Conservation (phyloP, 2,113 vertebrate genomes). For the Corydoras sp. region DNA sequence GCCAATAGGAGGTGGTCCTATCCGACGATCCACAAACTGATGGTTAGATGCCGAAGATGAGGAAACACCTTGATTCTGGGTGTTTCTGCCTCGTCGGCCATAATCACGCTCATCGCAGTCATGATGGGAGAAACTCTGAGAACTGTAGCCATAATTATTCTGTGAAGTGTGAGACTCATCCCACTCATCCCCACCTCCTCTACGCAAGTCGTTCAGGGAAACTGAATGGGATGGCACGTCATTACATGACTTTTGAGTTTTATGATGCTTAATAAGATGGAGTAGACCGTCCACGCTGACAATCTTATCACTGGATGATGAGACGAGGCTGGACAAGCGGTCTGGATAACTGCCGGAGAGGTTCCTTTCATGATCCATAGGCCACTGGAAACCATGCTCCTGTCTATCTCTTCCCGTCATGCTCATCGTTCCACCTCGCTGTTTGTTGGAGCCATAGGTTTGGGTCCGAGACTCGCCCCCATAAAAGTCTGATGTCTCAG, state of each 20-base stretch:
- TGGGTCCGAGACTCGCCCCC: slow-evolving; percentile 84
- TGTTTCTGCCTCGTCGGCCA: slow-evolving; percentile 48
- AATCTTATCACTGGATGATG: slow-evolving; percentile 90
- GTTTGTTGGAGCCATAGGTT: slow-evolving; percentile 75
- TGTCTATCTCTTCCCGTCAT: slow-evolving; percentile 78
- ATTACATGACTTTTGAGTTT: slow-evolving; percentile 73
- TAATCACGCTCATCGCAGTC: slow-evolving; percentile 52
- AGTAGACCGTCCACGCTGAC: slow-evolving; percentile 96
- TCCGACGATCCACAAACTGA: slow-evolving; percentile 61
- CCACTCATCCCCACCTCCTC: slow-evolving; percentile 58
- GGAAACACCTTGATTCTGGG: slow-evolving; percentile 49
- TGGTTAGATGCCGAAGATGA: slow-evolving; percentile 41
- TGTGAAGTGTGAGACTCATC: slow-evolving; percentile 43
- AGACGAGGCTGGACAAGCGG: slow-evolving; percentile 87
- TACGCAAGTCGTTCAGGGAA: slow-evolving; percentile 53
- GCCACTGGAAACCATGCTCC: slow-evolving; percentile 68
- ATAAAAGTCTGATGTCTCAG: slow-evolving; percentile 92
- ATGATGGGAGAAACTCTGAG: slow-evolving; percentile 50
- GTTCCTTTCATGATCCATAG: slow-evolving; percentile 66
- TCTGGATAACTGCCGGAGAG: slow-evolving; percentile 79
- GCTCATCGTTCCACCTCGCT: slow-evolving; percentile 79
- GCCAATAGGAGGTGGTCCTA: slow-evolving; percentile 60
- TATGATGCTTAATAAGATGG: slow-evolving; percentile 93
- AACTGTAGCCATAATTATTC: slow-evolving; percentile 56
- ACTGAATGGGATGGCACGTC: slow-evolving; percentile 40